Conservation (phyloP, 2,797 vertebrate species). For the Schizopygopsis malacanthus region DNA sequence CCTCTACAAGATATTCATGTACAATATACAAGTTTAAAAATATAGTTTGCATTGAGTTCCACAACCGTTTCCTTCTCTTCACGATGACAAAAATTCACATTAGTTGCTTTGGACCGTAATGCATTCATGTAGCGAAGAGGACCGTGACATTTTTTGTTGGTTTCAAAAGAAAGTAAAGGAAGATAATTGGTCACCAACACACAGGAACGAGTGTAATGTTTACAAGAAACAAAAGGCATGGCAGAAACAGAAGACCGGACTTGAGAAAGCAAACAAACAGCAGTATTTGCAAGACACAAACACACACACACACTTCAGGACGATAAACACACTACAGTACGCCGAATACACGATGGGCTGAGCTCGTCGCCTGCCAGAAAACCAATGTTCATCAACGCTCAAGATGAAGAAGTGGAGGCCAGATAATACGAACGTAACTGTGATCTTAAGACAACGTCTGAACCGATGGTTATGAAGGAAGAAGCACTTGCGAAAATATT, state of each 20-base stretch:
- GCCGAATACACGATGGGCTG: slow-evolving; percentile 53
- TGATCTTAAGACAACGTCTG: slow-evolving; percentile 39
- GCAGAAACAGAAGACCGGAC: slow-evolving; percentile 35
- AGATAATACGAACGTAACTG: slow-evolving; percentile 12
- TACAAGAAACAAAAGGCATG: slow-evolving; percentile 48
- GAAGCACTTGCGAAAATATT: slow-evolving; percentile 42
- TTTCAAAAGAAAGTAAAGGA: slow-evolving; percentile 66
- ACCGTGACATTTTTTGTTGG: slow-evolving; percentile 48
- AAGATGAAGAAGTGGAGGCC: slow-evolving; percentile 21
- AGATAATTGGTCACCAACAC: slow-evolving; percentile 27
- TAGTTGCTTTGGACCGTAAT: slow-evolving; percentile 65
- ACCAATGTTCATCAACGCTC: not conserved
- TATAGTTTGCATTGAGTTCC: slow-evolving; percentile 80
- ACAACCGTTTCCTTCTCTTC: slow-evolving; percentile 69
- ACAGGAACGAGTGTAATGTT: slow-evolving; percentile 66
- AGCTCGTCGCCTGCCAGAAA: not conserved
- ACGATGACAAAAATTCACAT: slow-evolving; percentile 79
- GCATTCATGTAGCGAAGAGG: slow-evolving; percentile 71
- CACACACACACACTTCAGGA: slow-evolving; percentile 52
- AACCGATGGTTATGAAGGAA: slow-evolving; percentile 51
- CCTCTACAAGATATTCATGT: slow-evolving; percentile 82
- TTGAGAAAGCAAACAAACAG: slow-evolving; percentile 58
- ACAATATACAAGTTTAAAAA: slow-evolving; percentile 86
- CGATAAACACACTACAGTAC: slow-evolving; percentile 63
- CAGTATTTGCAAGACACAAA: slow-evolving; percentile 55